Percentiles rank a stretch among this genome's conserved stretches.
These are phyloP conservation scores for Diphyllodes magnificus DNA, from an alignment of 2,113 vertebrate genomes.

Conservation along the genomic window DNA sequence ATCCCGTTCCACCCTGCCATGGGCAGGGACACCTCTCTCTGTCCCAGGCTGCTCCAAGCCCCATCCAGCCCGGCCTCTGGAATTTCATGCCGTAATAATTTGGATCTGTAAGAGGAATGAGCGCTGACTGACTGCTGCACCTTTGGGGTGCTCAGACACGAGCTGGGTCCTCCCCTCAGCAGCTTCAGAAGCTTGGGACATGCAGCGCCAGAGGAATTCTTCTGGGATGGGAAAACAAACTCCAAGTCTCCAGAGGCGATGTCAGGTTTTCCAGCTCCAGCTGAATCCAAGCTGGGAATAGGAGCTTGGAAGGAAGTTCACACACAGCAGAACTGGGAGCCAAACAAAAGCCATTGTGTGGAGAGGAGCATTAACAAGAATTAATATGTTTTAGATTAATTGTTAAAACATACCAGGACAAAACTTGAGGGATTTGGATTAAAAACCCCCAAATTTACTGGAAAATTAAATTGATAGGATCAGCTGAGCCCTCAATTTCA, in stretches of 20 bases:
- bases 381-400: neutral
- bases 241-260: fast-evolving
- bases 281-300: neutral
- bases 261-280: neutral
- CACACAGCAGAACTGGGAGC: neutral
- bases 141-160: fast-evolving
- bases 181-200: neutral
- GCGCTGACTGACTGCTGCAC: fast-evolving
- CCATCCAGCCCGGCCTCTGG: fast-evolving
- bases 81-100: fast-evolving
- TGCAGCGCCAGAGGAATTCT: fast-evolving
- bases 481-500: fast-evolving
- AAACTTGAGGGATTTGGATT: neutral
- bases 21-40: neutral
- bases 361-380: neutral
- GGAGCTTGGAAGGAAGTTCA: neutral
- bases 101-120: fast-evolving
- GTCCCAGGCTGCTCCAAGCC: neutral
- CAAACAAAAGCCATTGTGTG: constrained; percentile 34
- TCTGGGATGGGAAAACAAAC: neutral
- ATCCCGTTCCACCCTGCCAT: neutral
- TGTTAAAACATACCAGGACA: neutral
- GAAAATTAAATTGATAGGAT: neutral
- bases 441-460: fast-evolving
- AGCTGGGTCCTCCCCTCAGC: neutral